Evolutionary conservation across 2,888 invertebrate species (phyloP).

Genomic region (Ethmia dodecea): DNA sequence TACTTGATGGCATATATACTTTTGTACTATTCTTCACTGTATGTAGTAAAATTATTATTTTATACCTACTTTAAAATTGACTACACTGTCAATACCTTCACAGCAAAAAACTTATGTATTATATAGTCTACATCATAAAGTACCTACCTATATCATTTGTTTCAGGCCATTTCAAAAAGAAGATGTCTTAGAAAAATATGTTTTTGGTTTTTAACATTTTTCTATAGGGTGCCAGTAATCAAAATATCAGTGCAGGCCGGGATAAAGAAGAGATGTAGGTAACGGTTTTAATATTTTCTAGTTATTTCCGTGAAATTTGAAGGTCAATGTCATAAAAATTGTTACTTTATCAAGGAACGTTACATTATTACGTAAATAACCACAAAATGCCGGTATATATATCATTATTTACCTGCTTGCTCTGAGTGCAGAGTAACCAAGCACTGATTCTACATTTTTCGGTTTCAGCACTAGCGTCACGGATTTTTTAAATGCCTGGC

Average conservation of each 20-base stretch:
- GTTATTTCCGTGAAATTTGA: too few relatives aligned
- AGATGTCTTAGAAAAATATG: too few relatives aligned
- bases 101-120: not conserved
- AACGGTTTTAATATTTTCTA: not conserved
- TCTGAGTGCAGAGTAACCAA: constrained; percentile 35
- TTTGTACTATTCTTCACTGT: not conserved
- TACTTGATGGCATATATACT: not conserved
- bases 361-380: constrained; percentile 49
- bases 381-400: constrained; percentile 37
- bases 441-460: constrained; percentile 44
- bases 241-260: not conserved
- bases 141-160: not conserved
- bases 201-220: not conserved
- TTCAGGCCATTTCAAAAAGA: too few relatives aligned
- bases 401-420: constrained; percentile 46
- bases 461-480: constrained; percentile 49
- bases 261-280: not conserved
- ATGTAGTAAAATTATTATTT: not conserved
- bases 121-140: not conserved
- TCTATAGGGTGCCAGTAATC: too few relatives aligned
- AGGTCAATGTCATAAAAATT: not conserved
- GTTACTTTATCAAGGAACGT: not conserved
- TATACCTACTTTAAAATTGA: not conserved
- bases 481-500: constrained; percentile 51
- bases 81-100: not conserved